Base-by-base conservation (phyloP, 1,140 invertebrate genomes). In the Magallana ariakensis region DNA sequence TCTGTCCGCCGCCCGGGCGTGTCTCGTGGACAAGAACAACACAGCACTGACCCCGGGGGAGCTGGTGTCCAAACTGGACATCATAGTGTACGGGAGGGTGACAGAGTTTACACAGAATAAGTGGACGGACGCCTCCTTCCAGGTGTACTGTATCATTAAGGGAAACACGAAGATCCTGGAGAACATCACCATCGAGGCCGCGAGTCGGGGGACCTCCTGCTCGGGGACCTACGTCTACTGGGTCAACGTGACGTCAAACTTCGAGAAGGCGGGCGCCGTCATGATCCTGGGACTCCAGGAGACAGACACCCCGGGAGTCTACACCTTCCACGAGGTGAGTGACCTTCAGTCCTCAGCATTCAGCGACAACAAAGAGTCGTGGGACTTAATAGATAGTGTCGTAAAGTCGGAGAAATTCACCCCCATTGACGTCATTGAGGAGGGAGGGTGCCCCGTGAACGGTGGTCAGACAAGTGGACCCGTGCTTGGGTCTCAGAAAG, bases 181-280 rank as follows among this genome's bases (percentile, higher is more conserved):
- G 10, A 82, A 82, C 19, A 82, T 82, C 8, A 82, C 80, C 19
- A 55, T 82, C 33, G 80, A 82, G 80, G 80, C 13, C 53, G 55
- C 54, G 19, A 54, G 16, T 56, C 80, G 46, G 53, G 10, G 55
- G 16, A 19, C 80, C 7, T 16, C 80, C 55, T 82, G 80, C 55
- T 82, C 80, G 6, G 80, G 80, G n/a, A 82, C 80, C 15, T 82
- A 82, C 80, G 55, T 82, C 55, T 82, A 82, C 46, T 82, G 66
- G 66, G 22, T 70, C 66, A 70, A 70, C 7, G 22, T 70, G 1
- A 70, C 66, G 22, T 70, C 66, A 11, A 70, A 70, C 22, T 70
- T 70, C 13, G 66, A 70, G 19, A 70, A 70, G 22, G 33, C 66
- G 9, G 66, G 66, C 19, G 66, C 66, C 26, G 22, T 70, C 13